Percentiles rank a stretch among this genome's conserved stretches.
phyloP scores from a whole-genome alignment of 2,888 invertebrate genomes.

The Eumerus sabulonum region DNA sequence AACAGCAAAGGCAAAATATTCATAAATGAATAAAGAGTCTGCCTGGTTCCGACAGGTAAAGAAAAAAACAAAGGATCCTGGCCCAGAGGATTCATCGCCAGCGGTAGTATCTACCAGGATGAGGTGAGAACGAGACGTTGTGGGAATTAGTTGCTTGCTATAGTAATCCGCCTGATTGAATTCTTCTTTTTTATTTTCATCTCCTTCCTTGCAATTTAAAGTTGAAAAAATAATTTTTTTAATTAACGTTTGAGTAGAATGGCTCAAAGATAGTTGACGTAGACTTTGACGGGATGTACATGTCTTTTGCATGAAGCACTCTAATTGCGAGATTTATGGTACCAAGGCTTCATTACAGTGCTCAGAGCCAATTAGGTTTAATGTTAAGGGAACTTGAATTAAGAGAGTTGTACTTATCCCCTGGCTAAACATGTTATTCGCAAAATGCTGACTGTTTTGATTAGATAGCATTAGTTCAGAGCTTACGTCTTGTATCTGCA shows the following conservation, averaged over 20 bases:
- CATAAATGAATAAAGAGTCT: constrained; percentile 30
- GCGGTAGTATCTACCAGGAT: constrained; percentile 18
- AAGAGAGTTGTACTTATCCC: too few species aligned
- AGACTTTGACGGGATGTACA: constrained; percentile 19
- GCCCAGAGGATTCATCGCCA: too few species aligned
- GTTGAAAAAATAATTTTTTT: constrained; percentile 46
- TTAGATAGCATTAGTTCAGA: too few species aligned
- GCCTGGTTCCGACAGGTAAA: constrained; percentile 37
- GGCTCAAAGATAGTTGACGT: constrained; percentile 34
- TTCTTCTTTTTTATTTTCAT: constrained; percentile 6
- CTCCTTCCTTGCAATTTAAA: neutral
- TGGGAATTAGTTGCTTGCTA: too few species aligned
- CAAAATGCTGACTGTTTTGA: too few species aligned
- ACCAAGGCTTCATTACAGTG: too few species aligned
- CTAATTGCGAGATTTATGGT: too few species aligned
- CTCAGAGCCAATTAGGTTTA: too few species aligned
- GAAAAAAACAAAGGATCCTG: constrained; percentile 33
- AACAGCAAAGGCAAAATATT: constrained; percentile 23
- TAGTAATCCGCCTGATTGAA: constrained; percentile 37
- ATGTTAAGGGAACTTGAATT: too few species aligned
- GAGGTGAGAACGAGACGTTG: constrained; percentile 23
- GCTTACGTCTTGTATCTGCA: too few species aligned
- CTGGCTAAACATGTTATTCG: too few species aligned
- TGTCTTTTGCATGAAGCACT: constrained; percentile 5
- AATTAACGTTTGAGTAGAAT: constrained; percentile 37